Evolutionary conservation across 2,888 invertebrate genomes (phyloP).

Genomic region (Mythimna albipuncta): DNA sequence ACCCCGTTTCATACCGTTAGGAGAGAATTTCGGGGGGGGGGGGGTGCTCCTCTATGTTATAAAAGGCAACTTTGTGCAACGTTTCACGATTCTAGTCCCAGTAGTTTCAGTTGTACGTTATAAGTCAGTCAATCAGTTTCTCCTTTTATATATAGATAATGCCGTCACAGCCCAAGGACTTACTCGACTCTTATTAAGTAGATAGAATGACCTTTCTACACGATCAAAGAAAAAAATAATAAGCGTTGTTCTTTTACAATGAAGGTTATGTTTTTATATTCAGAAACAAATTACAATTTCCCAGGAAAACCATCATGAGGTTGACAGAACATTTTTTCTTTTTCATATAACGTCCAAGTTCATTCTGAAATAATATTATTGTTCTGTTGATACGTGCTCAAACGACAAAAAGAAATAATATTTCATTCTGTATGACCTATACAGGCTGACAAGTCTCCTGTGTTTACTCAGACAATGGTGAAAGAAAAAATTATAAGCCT

Average conservation of each 20-base stretch:
- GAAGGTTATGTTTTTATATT: neutral
- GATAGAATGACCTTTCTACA: slow-evolving; percentile 12
- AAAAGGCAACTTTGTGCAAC: too few relatives aligned
- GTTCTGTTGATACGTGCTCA: slow-evolving; percentile 20
- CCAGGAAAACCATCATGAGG: neutral
- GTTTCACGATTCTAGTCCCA: too few relatives aligned
- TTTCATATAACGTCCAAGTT: neutral
- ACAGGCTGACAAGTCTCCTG: slow-evolving; percentile 6
- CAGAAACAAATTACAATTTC: neutral
- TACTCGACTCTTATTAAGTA: neutral
- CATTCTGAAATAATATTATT: slow-evolving; percentile 1
- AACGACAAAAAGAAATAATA: slow-evolving; percentile 27
- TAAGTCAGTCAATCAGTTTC: too few relatives aligned
- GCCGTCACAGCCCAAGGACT: neutral
- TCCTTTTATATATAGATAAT: slow-evolving; percentile 22
- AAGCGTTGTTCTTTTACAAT: neutral
- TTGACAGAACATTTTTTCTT: neutral
- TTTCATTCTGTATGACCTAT: slow-evolving; percentile 27
- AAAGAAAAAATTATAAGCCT: slow-evolving; percentile 20
- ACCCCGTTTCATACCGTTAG: too few relatives aligned
- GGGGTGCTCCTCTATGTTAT: too few relatives aligned
- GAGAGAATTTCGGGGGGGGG: too few relatives aligned
- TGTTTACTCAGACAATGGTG: slow-evolving; percentile 1
- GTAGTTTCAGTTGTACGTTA: too few relatives aligned
- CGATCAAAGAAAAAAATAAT: neutral